These are phyloP conservation scores for Ramphastos sulfuratus DNA, from an alignment of 2,113 vertebrate genomes.

Conservation along the genomic window DNA sequence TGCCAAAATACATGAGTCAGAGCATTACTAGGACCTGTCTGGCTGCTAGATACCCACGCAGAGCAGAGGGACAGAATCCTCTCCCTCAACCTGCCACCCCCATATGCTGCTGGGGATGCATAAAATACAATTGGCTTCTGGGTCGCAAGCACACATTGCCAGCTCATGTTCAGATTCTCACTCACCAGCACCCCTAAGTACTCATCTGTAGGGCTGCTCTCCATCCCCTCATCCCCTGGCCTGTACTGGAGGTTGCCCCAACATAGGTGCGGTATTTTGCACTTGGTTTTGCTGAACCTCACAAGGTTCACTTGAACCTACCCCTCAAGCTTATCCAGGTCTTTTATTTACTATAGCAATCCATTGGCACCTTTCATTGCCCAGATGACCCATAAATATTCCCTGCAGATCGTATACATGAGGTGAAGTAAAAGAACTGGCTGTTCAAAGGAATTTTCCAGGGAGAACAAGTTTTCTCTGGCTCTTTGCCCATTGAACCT, in stretches of 20 bases:
- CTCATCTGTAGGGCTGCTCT: too few relatives aligned
- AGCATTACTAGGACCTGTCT: neutral
- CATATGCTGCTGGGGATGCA: neutral
- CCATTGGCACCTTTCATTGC: neutral
- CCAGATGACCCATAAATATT: neutral
- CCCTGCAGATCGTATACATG: rapidly evolving
- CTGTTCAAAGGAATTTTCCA: neutral
- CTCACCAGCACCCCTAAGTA: too few relatives aligned
- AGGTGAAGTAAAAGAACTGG: neutral
- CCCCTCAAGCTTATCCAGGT: too few relatives aligned
- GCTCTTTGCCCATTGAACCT: neutral
- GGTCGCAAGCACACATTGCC: too few relatives aligned
- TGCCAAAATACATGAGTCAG: slow-evolving; percentile 5
- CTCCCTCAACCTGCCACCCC: too few relatives aligned
- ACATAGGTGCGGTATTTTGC: too few relatives aligned
- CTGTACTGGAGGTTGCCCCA: too few relatives aligned
- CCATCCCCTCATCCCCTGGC: too few relatives aligned
- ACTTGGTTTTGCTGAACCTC: too few relatives aligned
- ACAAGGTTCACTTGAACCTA: too few relatives aligned
- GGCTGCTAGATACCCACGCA: neutral
- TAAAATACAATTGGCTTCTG: neutral
- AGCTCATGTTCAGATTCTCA: too few relatives aligned
- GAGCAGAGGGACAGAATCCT: too few relatives aligned
- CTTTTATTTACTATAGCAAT: neutral
- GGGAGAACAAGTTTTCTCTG: neutral